Conservation (phyloP, 1,140 invertebrate genomes). For the Bradysia coprophila region DNA sequence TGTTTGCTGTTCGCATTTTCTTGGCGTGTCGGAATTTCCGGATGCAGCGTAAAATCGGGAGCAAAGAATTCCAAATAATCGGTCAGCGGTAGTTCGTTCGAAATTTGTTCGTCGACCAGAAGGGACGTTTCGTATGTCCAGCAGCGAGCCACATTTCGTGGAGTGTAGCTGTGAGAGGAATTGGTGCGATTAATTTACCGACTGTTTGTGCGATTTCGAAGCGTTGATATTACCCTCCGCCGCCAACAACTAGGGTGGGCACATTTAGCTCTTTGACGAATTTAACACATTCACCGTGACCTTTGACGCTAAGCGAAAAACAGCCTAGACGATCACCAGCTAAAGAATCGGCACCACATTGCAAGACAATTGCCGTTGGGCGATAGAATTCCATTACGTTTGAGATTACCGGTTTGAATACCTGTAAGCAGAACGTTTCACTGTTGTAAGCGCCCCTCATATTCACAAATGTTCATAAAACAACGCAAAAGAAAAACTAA, state of each 20-base stretch:
- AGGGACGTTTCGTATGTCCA: conserved; percentile 99
- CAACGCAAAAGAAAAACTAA: too few species aligned
- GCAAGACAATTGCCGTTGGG: conserved; percentile 91
- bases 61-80: conserved; percentile 94
- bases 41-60: conserved; percentile 85
- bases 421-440: too few species aligned
- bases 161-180: conserved; percentile 61
- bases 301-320: conserved; percentile 35
- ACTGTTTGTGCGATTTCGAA: too few species aligned
- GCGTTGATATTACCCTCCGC: conserved; percentile 15
- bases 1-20: conserved; percentile 88
- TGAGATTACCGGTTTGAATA: conserved; percentile 88
- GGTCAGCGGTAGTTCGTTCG: conserved; percentile 80
- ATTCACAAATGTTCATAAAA: too few species aligned
- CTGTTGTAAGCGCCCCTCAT: too few species aligned
- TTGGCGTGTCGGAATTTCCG: conserved; percentile 55
- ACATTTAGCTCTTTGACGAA: conserved; percentile 90
- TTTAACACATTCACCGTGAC: conserved; percentile 91
- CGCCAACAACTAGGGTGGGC: conserved; percentile 87
- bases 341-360: conserved; percentile 96
- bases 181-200: too few species aligned
- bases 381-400: conserved; percentile 93
- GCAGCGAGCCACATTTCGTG: conserved; percentile 93
- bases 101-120: conserved; percentile 75
- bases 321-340: conserved; percentile 73